phyloP scores from a whole-genome alignment of 2,888 invertebrate genomes.

The Parnassius orleans region DNA sequence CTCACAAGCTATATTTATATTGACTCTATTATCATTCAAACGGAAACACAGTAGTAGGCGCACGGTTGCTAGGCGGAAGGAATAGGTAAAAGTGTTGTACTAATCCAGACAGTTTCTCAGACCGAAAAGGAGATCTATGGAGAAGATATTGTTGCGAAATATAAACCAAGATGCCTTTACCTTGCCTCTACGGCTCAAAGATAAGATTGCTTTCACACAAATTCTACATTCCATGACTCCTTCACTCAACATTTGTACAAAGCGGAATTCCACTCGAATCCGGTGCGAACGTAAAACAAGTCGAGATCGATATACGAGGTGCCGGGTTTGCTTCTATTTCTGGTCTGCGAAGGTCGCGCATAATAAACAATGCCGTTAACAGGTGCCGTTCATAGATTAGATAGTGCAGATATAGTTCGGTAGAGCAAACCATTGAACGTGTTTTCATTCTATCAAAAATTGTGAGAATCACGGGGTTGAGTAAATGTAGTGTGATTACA shows the following conservation, averaged over 20 bases:
- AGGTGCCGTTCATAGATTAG: constrained; percentile 40
- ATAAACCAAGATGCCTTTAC: too few relatives aligned
- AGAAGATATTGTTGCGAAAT: too few relatives aligned
- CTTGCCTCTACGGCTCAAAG: too few relatives aligned
- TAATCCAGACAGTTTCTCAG: too few relatives aligned
- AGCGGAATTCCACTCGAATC: constrained; percentile 21
- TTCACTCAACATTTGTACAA: constrained; percentile 2
- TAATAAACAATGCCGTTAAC: constrained; percentile 49
- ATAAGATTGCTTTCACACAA: too few relatives aligned
- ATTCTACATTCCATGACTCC: background rate
- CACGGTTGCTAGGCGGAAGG: too few relatives aligned
- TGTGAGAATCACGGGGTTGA: background rate
- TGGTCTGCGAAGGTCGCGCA: constrained; percentile 44
- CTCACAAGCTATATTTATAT: too few relatives aligned
- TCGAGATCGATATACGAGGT: constrained; percentile 30
- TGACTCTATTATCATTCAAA: too few relatives aligned
- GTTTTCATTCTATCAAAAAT: background rate
- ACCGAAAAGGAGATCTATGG: too few relatives aligned
- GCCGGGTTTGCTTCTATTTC: constrained; percentile 45
- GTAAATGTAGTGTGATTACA: too few relatives aligned
- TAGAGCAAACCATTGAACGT: background rate
- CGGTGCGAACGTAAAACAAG: constrained; percentile 16
- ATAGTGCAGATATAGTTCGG: constrained; percentile 12
- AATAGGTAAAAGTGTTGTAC: too few relatives aligned
- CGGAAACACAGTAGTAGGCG: too few relatives aligned